These are phyloP conservation scores for Austrolebias charrua DNA, from an alignment of 2,797 vertebrate genomes.

Conservation along the genomic window DNA sequence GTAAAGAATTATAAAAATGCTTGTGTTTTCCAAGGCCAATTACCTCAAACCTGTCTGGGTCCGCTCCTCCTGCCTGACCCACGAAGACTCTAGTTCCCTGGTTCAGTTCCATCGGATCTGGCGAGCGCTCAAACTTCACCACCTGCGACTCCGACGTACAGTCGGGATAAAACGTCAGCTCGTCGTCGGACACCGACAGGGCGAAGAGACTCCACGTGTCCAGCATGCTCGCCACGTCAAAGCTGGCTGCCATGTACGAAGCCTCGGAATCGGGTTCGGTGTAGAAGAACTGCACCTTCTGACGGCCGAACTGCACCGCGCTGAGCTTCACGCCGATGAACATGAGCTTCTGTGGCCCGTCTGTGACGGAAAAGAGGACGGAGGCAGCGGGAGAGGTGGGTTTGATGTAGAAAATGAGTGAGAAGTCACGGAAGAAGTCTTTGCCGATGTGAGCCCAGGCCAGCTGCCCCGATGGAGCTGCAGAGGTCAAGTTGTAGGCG, in stretches of 20 bases:
- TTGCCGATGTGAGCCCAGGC: constrained; percentile 82
- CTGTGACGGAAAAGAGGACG: constrained; percentile 86
- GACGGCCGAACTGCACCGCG: constrained; percentile 62
- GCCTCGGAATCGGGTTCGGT: constrained; percentile 79
- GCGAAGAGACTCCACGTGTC: constrained; percentile 84
- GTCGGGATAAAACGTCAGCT: constrained; percentile 83
- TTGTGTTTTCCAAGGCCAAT: constrained; percentile 5
- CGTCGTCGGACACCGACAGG: constrained; percentile 79
- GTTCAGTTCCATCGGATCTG: constrained; percentile 85
- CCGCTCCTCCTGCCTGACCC: constrained; percentile 87
- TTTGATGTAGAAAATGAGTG: constrained; percentile 85
- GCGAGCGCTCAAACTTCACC: constrained; percentile 80
- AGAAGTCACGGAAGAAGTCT: constrained; percentile 89
- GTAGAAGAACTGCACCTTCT: constrained; percentile 87
- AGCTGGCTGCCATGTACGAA: constrained; percentile 81
- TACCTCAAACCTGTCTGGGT: constrained; percentile 88
- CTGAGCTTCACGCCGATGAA: constrained; percentile 87
- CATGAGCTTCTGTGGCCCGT: constrained; percentile 81
- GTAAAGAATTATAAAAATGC: no score
- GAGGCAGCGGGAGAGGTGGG: constrained; percentile 75
- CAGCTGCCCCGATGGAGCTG: constrained; percentile 74
- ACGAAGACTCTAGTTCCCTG: constrained; percentile 84
- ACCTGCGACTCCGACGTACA: constrained; percentile 77
- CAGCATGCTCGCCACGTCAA: constrained; percentile 79
- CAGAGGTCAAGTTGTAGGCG: constrained; percentile 76